Evolutionary conservation across 2,797 vertebrate genomes (phyloP).

Genomic region (Loriculus beryllinus): DNA sequence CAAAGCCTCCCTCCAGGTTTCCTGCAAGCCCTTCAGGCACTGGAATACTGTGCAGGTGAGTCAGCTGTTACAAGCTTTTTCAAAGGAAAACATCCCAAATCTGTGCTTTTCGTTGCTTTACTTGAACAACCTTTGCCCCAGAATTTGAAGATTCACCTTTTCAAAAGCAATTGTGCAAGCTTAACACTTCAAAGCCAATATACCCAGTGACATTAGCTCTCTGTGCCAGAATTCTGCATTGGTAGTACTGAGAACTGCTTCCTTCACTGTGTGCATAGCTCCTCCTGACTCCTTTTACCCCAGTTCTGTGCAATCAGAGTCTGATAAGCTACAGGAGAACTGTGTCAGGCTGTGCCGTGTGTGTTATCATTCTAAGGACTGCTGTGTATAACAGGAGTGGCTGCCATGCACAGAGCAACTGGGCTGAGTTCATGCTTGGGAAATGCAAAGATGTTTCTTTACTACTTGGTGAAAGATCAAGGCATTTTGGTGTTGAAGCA

Average conservation of each 20-base stretch:
- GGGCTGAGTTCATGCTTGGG: background rate
- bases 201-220: rapidly evolving
- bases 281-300: background rate
- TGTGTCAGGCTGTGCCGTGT: background rate
- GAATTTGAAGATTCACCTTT: background rate
- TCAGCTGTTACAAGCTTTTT: background rate
- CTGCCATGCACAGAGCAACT: background rate
- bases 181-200: background rate
- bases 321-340: background rate
- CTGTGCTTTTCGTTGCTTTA: background rate
- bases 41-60: background rate
- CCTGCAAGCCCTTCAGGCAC: background rate
- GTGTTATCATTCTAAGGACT: background rate
- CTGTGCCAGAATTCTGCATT: background rate
- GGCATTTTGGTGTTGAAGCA: background rate
- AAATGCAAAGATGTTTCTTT: background rate
- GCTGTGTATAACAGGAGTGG: background rate
- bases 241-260: background rate
- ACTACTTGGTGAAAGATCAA: background rate
- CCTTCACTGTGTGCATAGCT: background rate
- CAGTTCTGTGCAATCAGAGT: background rate
- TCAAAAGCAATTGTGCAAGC: background rate
- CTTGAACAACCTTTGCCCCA: background rate
- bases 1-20: too few relatives aligned
- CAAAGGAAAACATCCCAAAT: background rate